These are phyloP conservation scores for Pimephales promelas DNA, from an alignment of 2,113 vertebrate genomes.

Conservation along the genomic window DNA sequence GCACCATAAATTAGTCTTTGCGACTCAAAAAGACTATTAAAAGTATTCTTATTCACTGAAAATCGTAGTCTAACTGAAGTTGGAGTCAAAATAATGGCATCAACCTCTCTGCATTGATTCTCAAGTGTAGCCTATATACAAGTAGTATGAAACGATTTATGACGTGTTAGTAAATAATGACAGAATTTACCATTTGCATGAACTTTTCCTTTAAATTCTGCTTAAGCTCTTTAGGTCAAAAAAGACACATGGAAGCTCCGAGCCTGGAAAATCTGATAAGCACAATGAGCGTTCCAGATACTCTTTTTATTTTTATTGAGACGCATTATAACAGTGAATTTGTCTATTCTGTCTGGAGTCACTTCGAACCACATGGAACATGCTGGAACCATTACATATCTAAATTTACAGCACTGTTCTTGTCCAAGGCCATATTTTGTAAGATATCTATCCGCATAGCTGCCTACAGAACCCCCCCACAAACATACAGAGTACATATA, in stretches of 20 bases:
- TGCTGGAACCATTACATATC: constrained; percentile 58
- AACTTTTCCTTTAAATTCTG: not conserved
- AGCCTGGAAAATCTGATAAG: constrained; percentile 61
- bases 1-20: not conserved
- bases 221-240: constrained; percentile 16
- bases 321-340: constrained; percentile 49
- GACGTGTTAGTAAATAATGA: not conserved
- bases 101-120: not conserved
- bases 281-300: constrained; percentile 54
- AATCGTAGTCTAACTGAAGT: not conserved
- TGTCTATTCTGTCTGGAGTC: constrained; percentile 48
- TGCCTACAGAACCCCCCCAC: constrained; percentile 15
- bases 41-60: not conserved
- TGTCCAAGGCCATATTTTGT: constrained; percentile 44
- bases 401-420: constrained; percentile 52
- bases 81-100: not conserved
- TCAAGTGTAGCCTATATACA: not conserved
- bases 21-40: not conserved
- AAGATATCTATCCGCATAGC: constrained; percentile 38
- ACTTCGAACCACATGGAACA: constrained; percentile 51
- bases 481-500: not conserved
- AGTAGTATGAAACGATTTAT: not conserved
- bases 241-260: constrained; percentile 20
- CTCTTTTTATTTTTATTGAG: constrained; percentile 51
- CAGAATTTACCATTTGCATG: not conserved